Conservation (phyloP, 53 echinoderm and acorn worm genomes). For the Crossaster papposus region DNA sequence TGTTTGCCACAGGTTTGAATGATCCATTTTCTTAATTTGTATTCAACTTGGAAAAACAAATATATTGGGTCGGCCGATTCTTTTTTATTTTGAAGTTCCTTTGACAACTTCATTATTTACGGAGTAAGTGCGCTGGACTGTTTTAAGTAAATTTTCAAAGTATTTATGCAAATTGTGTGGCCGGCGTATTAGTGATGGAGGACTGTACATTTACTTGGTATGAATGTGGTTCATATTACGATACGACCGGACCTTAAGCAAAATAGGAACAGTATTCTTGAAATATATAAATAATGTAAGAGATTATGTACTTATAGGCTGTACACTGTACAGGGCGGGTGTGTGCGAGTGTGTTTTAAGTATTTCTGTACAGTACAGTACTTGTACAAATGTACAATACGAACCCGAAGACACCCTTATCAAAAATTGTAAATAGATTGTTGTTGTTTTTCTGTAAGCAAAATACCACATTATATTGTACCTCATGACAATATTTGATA, state of each 20-base stretch:
- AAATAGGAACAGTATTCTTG: slow-evolving; percentile 13
- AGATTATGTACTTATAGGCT: slow-evolving; percentile 55
- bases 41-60: not conserved
- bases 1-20: not conserved
- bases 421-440: slow-evolving; percentile 9
- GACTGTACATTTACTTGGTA: slow-evolving; percentile 18
- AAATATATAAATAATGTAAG: slow-evolving; percentile 50
- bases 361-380: not conserved
- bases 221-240: not conserved
- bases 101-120: not conserved
- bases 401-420: not conserved
- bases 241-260: not conserved
- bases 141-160: not conserved
- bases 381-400: slow-evolving; percentile 16
- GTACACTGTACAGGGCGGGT: slow-evolving; percentile 44
- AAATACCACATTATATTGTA: slow-evolving; percentile 38
- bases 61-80: not conserved
- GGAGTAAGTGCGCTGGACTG: not conserved
- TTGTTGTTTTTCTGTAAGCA: slow-evolving; percentile 19
- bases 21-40: not conserved
- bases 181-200: not conserved
- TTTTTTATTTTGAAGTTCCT: not conserved
- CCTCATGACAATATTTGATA: slow-evolving; percentile 55
- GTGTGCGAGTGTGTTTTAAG: slow-evolving; percentile 23
- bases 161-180: slow-evolving; percentile 25